A percentile compares a stretch with the other conserved stretches of the same genome.
These are phyloP conservation scores for Drosophila guanche DNA, from an alignment of 1,140 invertebrate genomes.

Conservation along the genomic window DNA sequence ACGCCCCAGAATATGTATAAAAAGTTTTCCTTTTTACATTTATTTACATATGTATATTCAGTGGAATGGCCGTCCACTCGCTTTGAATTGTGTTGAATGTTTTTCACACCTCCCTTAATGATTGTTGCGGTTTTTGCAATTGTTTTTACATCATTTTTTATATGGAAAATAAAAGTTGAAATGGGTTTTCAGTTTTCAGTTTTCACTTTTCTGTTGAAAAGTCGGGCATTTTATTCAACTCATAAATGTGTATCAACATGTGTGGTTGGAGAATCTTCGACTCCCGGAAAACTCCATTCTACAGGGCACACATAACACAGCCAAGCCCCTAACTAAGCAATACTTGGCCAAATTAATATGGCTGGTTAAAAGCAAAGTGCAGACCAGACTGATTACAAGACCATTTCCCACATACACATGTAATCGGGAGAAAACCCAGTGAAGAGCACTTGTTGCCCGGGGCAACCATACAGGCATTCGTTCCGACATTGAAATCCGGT, in stretches of 20 bases:
- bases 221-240: not conserved
- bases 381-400: constrained; percentile 32
- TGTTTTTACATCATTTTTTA: not conserved
- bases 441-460: constrained; percentile 51
- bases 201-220: constrained; percentile 7
- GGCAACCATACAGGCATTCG: constrained; percentile 26
- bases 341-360: constrained; percentile 50
- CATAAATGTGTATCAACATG: no score
- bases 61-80: constrained; percentile 30
- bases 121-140: constrained; percentile 49
- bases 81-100: constrained; percentile 51
- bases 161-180: constrained; percentile 8
- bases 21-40: constrained; percentile 43
- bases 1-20: constrained; percentile 28
- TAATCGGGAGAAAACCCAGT: constrained; percentile 45
- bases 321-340: not conserved
- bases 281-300: no score
- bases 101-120: constrained; percentile 56
- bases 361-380: constrained; percentile 27
- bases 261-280: no score
- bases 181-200: constrained; percentile 4
- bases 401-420: constrained; percentile 49
- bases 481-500: constrained; percentile 53
- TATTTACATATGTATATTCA: constrained; percentile 52
- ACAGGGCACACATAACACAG: no score